Percentiles rank a stretch among this genome's conserved stretches.
phyloP scores from a whole-genome alignment of 2,888 invertebrate genomes.

The Cremastinae sp. region DNA sequence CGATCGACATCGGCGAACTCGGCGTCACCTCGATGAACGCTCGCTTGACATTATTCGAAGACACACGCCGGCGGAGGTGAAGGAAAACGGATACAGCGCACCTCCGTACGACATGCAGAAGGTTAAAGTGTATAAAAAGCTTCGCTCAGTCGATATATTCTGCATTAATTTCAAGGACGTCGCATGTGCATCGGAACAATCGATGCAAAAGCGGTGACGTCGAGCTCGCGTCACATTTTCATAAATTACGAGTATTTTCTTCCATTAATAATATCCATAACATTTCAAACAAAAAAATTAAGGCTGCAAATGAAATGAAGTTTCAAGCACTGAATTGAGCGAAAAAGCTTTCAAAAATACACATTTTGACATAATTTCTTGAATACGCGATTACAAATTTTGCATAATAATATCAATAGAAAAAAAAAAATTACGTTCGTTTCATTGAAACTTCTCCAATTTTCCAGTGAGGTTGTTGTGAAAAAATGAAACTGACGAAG shows the following conservation, averaged over 20 bases:
- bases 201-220: too few relatives aligned
- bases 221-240: too few relatives aligned
- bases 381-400: too few relatives aligned
- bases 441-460: slow-evolving; percentile 49
- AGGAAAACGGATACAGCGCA: slow-evolving; percentile 5
- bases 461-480: slow-evolving; percentile 27
- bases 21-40: neutral
- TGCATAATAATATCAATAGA: neutral
- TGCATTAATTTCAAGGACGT: slow-evolving; percentile 19
- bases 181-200: neutral
- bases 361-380: too few relatives aligned
- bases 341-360: too few relatives aligned
- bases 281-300: too few relatives aligned
- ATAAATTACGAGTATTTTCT: too few relatives aligned
- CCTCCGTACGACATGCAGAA: neutral
- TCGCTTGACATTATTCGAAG: slow-evolving; percentile 27
- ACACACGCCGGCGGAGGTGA: neutral
- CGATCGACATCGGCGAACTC: slow-evolving; percentile 20
- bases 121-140: neutral
- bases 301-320: too few relatives aligned
- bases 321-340: too few relatives aligned
- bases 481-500: neutral
- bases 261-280: too few relatives aligned
- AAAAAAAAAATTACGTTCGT: too few relatives aligned
- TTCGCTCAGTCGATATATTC: neutral